Base-by-base conservation (phyloP, 2,797 vertebrate genomes). In the Chrosomus eos region DNA sequence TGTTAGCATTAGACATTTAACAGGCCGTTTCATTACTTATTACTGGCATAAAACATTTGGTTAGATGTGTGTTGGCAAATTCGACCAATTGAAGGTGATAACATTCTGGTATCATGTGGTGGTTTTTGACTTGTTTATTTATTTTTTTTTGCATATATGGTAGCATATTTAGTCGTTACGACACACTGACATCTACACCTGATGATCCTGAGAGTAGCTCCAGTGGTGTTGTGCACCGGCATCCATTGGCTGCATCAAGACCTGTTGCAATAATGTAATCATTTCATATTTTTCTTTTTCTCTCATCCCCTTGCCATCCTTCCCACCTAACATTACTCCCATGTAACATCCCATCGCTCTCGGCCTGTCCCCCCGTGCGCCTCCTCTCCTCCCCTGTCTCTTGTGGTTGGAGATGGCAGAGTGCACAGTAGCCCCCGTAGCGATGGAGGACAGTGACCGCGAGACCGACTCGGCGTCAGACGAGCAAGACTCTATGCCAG, bases 381-480 rank as follows among this genome's bases (percentile, higher is more conserved):
- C 16, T n/a, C 40, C 45, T 76, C 62, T 53, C 71, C 58, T 28
- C 80, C 80, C 77, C 87, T 64, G 60, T 31, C 74, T 67, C n/a
- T 53, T 43, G 45, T 89, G 90, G 68, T 90, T 92, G 92, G 91
- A 95, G 95, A 93, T 95, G 84, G 87, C 91, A 93, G 93, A 93
- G 91, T 93, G 90, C 82, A 85, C 91, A 66, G 48, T 92, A 86
- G 91, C 91, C 67, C 92, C 93, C 9, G 88, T 94, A 68, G 92
- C 92, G 55, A 94, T 95, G 94, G 95, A 94, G 88, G 95, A 95
- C 87, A 93, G 92, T 90, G 94, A 94, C 89, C 93, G 90, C 0
- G 94, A 94, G 81, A 85, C 73, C 80, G 90, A 91, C 81, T 93
- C 92, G 62, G 93, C 91, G 7, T 92, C 93, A 75, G 94, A 95